phyloP scores from a whole-genome alignment of 1,140 invertebrate genomes.

The Trachelipus rathkii region DNA sequence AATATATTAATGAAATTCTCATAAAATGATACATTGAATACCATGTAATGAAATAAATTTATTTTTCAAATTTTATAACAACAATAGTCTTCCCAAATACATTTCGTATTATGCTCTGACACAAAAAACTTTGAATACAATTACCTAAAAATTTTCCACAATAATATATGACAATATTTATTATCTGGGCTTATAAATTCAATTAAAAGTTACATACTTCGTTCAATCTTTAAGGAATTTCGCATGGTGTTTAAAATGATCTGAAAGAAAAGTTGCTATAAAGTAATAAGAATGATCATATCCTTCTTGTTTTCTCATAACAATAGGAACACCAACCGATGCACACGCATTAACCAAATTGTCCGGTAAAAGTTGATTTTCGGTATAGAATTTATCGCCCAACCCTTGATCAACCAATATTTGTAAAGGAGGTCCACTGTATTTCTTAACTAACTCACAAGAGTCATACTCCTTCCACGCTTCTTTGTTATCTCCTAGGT shows the following conservation, averaged over 20 bases:
- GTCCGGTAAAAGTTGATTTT: slow-evolving; percentile 77
- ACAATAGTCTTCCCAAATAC: too few relatives aligned
- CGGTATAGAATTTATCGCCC: slow-evolving; percentile 73
- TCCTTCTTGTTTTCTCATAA: slow-evolving; percentile 73
- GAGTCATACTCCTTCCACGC: slow-evolving; percentile 87
- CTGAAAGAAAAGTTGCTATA: slow-evolving; percentile 85
- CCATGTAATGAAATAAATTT: background rate
- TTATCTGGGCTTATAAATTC: too few relatives aligned
- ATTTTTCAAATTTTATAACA: too few relatives aligned
- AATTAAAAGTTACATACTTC: background rate
- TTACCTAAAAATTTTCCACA: too few relatives aligned
- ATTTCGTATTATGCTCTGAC: too few relatives aligned
- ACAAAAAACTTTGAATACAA: too few relatives aligned
- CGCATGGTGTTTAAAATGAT: slow-evolving; percentile 87
- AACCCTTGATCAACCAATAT: slow-evolving; percentile 88
- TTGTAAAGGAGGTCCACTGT: slow-evolving; percentile 75
- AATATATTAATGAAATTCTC: background rate
- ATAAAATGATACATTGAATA: background rate
- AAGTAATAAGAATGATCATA: slow-evolving; percentile 98
- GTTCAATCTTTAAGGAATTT: slow-evolving; percentile 49
- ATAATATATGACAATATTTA: too few relatives aligned
- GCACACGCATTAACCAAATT: slow-evolving; percentile 72
- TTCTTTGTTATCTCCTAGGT: slow-evolving; percentile 66
- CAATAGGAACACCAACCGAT: slow-evolving; percentile 65
- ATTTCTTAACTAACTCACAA: slow-evolving; percentile 72